Evolutionary conservation across 2,113 vertebrate species (phyloP), one percentile per base, ranked within the genome.

Genomic region (Dasyornis broadbenti): DNA sequence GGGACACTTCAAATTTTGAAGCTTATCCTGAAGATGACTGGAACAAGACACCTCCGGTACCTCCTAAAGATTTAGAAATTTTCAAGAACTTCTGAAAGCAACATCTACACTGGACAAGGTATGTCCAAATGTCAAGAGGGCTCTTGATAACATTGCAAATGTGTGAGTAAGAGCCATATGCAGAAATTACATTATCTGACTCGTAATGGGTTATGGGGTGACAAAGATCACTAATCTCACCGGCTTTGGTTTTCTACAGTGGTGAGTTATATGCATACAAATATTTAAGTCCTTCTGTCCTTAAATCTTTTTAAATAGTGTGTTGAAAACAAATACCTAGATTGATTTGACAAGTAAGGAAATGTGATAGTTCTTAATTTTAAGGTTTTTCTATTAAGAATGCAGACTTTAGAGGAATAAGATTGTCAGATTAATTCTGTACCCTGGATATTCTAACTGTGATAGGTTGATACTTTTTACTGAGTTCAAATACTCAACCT

Each of bases 1-100:
- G 99, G 0, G 99, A 99, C 96, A 99, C 98, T 6, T 99, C 99
- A 23, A 99, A 99, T 98, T 99, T 99, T n/a, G 99, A 99, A 54
- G 97, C 98, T 6, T 99, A 99, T 72, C 99, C 99, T 6, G 99
- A 99, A 79, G 98, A 98, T 7, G 98, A 99, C 82, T 99, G 99
- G 99, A 98, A 98, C 77, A 98, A 98, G 33, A 98, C 95, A 3
- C 96, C 98, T 2, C 96, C 99, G 0, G 98, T 99, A 86, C 96
- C 98, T 19, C 97, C 97, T 33, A 99, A 99, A 92, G 99, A 99
- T 77, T 83, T 99, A 57, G 99, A 99, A 93, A 98, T 98, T 91
- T 99, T 99, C 94, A 98, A 98, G 96, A 98, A 98, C 90, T 99
- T 99, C 96, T 99, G 97, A 99, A 49, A 39, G 44, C 30, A 3